Base-by-base conservation (phyloP, 2,888 invertebrate species). In the Caenorhabditis sulstoni region DNA sequence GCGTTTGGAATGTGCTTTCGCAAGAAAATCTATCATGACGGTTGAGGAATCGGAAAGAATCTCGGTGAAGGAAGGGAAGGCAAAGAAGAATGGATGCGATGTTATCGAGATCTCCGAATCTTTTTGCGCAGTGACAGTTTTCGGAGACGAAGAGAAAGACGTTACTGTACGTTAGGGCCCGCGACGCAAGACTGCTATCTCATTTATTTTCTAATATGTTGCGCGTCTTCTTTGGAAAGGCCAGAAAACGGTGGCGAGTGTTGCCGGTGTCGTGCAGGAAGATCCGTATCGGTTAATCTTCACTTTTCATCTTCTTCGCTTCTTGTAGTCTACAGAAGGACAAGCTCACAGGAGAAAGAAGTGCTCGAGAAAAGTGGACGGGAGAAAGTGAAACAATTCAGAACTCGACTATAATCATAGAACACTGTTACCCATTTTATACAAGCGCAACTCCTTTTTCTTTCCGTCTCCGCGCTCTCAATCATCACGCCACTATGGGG, bases 401-500 rank as follows among this genome's bases (percentile, higher is more conserved):
- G 4, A 29, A 29, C 7, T 29, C 7, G 29, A 44, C 11, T 18
- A 35, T 22, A 22, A 18, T 9, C 29, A 44, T 16, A 29, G 47
- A 71, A 57, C 61, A 39, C 53, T 23, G 47, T 62, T 22, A 16
- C 44, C 9, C 61, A 55, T 71, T 71, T 71, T 71, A 71, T 71
- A 71, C 22, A 29, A 49, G 41, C 55, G 29, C 50, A 59, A n/a
- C 47, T 49, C 70, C 11, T 71, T 37, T 62, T 62, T 44, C 70
- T 70, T 45, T 55, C 55, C 70, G 61, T 53, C 70, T 71, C 55
- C n/a, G 14, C 41, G 41, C 62, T 53, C 57, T 71, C 71, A 71
- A 62, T 64, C 71, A 71, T 71, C 71, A 71, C 71, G 71, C 71
- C 71, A 71, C 71, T 53, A 53, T 35, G 55, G 49, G 71, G 71